Conservation (phyloP, 2,888 invertebrate genomes). For the Sinopyrophorus schimmeli region DNA sequence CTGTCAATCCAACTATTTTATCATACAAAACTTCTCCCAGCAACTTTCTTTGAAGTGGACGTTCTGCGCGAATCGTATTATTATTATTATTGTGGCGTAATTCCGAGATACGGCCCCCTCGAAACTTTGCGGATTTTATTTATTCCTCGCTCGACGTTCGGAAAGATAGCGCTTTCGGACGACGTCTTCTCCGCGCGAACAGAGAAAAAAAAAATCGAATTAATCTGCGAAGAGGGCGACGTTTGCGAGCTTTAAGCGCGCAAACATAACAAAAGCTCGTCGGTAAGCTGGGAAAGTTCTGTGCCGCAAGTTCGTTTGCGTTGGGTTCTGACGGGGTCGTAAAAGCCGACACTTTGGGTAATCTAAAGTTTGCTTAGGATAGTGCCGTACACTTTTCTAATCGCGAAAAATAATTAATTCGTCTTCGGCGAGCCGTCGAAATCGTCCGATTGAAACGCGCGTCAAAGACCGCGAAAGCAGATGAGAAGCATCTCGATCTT, state of each 20-base stretch:
- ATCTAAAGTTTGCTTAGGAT: constrained; percentile 31
- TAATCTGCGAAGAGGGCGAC: not conserved
- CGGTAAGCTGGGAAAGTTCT: constrained; percentile 20
- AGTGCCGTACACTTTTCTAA: too few relatives aligned
- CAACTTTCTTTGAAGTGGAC: constrained; percentile 31
- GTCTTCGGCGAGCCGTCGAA: too few relatives aligned
- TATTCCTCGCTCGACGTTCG: too few relatives aligned
- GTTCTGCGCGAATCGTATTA: constrained; percentile 22
- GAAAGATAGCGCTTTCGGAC: too few relatives aligned
- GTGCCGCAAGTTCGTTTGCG: constrained; percentile 22
- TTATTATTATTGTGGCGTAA: constrained; percentile 22
- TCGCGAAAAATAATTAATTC: too few relatives aligned
- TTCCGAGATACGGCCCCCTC: constrained; percentile 21
- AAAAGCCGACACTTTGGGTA: constrained; percentile 27
- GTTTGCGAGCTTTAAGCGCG: constrained; percentile 11
- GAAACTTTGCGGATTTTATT: constrained; percentile 4
- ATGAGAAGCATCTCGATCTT: too few relatives aligned
- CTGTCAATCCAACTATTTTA: constrained; percentile 33
- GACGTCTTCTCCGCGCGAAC: too few relatives aligned
- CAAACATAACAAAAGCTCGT: too few relatives aligned
- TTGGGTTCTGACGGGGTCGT: constrained; percentile 27
- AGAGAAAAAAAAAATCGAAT: constrained; percentile 3
- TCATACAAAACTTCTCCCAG: constrained; percentile 35
- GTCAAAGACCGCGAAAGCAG: too few relatives aligned
- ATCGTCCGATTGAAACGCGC: too few relatives aligned